Conservation (phyloP, 2,888 invertebrate species). For the Trichacis sp. region DNA sequence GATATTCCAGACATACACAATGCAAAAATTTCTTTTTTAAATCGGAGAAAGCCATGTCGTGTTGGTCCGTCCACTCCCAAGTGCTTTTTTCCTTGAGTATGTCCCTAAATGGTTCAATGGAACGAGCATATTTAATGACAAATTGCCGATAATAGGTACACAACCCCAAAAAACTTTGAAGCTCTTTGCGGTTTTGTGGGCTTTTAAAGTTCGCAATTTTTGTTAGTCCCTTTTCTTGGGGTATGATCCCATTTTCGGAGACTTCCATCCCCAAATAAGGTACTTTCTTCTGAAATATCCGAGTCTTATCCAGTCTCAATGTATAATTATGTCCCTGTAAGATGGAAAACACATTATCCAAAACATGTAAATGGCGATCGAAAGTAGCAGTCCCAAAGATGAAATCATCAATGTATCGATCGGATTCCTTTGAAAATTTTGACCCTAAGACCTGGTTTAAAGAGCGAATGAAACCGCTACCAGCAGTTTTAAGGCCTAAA, state of each 20-base stretch:
- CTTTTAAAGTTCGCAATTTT: slow-evolving; percentile 47
- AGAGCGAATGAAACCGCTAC: slow-evolving; percentile 45
- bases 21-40: slow-evolving; percentile 34
- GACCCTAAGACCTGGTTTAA: slow-evolving; percentile 38
- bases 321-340: slow-evolving; percentile 31
- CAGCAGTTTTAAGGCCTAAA: slow-evolving; percentile 52
- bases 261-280: slow-evolving; percentile 37
- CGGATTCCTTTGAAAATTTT: neutral
- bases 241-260: slow-evolving; percentile 12
- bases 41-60: slow-evolving; percentile 11
- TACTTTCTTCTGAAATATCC: slow-evolving; percentile 37
- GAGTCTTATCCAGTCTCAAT: slow-evolving; percentile 43
- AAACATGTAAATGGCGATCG: slow-evolving; percentile 10
- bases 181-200: slow-evolving; percentile 47
- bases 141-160: slow-evolving; percentile 38
- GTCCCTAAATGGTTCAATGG: slow-evolving; percentile 13
- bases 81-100: neutral
- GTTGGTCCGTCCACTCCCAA: slow-evolving; percentile 4
- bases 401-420: slow-evolving; percentile 26
- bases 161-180: slow-evolving; percentile 45
- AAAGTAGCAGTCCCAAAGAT: slow-evolving; percentile 10
- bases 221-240: slow-evolving; percentile 34
- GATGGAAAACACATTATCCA: neutral
- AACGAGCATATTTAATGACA: slow-evolving; percentile 2
- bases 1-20: slow-evolving; percentile 19